Evolutionary conservation across 2,888 invertebrate genomes (phyloP).

Genomic region (Chaetoderma sp.): DNA sequence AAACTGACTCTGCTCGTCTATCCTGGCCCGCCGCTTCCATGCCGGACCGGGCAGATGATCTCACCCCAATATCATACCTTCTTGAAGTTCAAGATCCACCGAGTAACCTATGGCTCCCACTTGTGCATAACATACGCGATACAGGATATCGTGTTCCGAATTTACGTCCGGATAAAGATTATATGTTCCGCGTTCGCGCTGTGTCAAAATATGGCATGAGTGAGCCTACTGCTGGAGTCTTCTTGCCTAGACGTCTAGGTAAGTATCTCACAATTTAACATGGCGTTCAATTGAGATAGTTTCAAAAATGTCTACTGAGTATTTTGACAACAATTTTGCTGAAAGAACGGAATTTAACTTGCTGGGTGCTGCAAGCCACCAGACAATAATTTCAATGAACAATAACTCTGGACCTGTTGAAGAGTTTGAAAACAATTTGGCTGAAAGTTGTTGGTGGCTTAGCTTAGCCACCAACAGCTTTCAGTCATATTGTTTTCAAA

Average conservation of each 20-base stretch:
- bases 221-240: conserved; percentile 86
- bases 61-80: conserved; percentile 90
- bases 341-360: no score
- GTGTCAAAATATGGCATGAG: conserved; percentile 96
- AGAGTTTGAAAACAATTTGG: no score
- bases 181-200: conserved; percentile 93
- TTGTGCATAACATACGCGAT: conserved; percentile 47
- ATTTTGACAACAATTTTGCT: no score
- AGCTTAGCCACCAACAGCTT: no score
- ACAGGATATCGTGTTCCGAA: conserved; percentile 47
- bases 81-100: conserved; percentile 82
- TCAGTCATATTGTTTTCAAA: no score
- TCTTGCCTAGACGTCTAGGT: conserved; percentile 58
- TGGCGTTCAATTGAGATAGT: no score
- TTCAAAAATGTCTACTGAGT: no score
- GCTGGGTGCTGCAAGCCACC: no score
- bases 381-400: no score
- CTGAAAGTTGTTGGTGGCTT: no score
- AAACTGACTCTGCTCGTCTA: conserved; percentile 90
- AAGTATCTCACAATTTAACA: conserved; percentile 7
- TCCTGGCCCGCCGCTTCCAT: conserved; percentile 96
- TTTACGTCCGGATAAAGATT: conserved; percentile 77
- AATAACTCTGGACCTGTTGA: no score
- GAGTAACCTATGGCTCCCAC: conserved; percentile 56
- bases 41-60: conserved; percentile 74